These are phyloP conservation scores for Psix sp. DNA, from an alignment of 1,140 invertebrate genomes.

Conservation along the genomic window DNA sequence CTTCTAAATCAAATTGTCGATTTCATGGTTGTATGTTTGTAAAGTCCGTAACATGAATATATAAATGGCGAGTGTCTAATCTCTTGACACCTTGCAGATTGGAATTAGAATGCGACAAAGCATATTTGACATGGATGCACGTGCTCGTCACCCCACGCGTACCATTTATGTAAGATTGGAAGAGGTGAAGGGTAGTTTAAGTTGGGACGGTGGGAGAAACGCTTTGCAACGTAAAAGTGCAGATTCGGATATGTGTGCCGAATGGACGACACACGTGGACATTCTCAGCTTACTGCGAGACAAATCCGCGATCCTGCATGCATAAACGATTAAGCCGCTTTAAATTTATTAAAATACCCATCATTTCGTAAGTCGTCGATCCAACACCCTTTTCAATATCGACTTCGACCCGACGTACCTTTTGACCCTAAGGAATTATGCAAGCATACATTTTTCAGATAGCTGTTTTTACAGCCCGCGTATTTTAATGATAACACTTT, in stretches of 20 bases:
- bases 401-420: slow-evolving; percentile 50
- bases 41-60: background rate
- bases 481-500: no score
- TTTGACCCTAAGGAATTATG: slow-evolving; percentile 59
- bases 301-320: slow-evolving; percentile 77
- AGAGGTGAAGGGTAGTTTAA: slow-evolving; percentile 45
- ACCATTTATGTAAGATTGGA: slow-evolving; percentile 52
- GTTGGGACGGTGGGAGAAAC: slow-evolving; percentile 39
- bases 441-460: slow-evolving; percentile 56
- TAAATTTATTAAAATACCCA: slow-evolving; percentile 77
- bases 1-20: no score
- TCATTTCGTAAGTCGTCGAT: slow-evolving; percentile 67
- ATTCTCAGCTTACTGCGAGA: slow-evolving; percentile 77
- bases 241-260: slow-evolving; percentile 58
- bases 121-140: slow-evolving; percentile 49
- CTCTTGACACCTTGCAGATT: slow-evolving; percentile 43
- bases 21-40: no score
- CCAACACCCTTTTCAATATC: slow-evolving; percentile 47
- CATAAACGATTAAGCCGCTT: slow-evolving; percentile 77
- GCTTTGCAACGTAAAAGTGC: slow-evolving; percentile 50
- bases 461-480: slow-evolving; percentile 43
- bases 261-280: slow-evolving; percentile 73
- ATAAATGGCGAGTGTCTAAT: slow-evolving; percentile 16
- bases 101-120: slow-evolving; percentile 40
- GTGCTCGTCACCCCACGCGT: slow-evolving; percentile 49